Conservation (phyloP, 2,113 vertebrate species). For the cattle (Bos taurus) region DNA sequence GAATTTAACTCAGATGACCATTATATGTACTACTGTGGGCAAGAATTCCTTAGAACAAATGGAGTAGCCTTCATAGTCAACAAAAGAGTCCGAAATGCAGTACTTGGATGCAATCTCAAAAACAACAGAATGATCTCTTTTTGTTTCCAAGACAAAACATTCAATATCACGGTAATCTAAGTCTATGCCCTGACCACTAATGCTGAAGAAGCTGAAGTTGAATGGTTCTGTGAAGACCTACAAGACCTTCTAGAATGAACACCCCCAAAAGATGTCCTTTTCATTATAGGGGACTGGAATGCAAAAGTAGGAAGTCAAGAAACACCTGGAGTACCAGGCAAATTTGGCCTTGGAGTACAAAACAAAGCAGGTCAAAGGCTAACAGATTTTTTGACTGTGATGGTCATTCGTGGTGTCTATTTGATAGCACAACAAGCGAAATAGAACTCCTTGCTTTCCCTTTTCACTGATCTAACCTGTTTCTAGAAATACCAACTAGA, state of each 20-base stretch:
- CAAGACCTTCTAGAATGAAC: not conserved
- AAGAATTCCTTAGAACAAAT: not conserved
- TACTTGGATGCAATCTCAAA: not conserved
- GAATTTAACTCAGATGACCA: not conserved
- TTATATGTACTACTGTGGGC: not conserved
- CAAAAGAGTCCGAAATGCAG: not conserved
- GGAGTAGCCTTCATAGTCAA: not conserved
- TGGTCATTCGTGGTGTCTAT: too few relatives aligned
- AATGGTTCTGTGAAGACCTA: not conserved
- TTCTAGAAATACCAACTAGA: too few relatives aligned
- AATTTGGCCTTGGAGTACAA: not conserved
- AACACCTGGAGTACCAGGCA: not conserved
- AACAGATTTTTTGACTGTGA: not conserved
- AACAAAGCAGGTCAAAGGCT: not conserved
- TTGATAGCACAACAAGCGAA: too few relatives aligned
- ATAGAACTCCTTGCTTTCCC: too few relatives aligned
- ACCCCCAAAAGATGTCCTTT: not conserved
- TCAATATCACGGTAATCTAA: not conserved
- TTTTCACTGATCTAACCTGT: too few relatives aligned
- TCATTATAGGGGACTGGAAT: not conserved
- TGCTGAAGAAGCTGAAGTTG: not conserved
- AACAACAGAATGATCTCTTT: not conserved
- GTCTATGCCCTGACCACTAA: not conserved
- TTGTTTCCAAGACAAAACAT: not conserved
- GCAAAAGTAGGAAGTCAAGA: not conserved